A percentile compares a stretch with the other conserved stretches of the same genome.
Evolutionary conservation across 2,797 vertebrate species (phyloP).

Genomic region (Onychomys leucogaster): DNA sequence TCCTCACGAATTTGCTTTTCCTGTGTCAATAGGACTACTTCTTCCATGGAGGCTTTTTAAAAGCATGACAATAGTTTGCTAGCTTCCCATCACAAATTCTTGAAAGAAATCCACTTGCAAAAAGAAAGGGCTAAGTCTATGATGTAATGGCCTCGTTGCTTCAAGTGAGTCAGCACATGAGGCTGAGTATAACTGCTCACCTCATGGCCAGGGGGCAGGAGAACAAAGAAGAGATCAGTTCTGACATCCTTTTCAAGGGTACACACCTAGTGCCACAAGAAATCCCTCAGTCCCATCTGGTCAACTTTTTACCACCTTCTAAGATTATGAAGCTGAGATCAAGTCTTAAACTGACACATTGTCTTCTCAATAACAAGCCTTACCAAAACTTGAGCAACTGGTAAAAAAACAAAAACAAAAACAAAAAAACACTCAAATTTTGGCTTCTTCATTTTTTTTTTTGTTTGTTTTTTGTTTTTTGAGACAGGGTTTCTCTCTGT

Average conservation of each 20-base stretch:
- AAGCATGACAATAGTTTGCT: neutral
- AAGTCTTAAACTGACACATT: neutral
- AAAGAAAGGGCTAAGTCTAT: neutral
- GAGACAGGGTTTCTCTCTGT: too few species aligned
- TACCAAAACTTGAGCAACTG: neutral
- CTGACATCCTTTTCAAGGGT: too few species aligned
- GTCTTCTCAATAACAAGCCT: neutral
- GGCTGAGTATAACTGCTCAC: neutral
- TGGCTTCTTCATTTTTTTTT: conserved; percentile 10
- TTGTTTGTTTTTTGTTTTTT: too few species aligned
- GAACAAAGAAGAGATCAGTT: neutral
- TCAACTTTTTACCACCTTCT: neutral
- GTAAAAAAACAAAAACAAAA: too few species aligned
- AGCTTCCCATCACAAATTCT: neutral
- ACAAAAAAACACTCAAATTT: neutral
- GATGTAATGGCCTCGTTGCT: neutral
- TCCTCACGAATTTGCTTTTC: neutral
- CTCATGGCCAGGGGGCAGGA: neutral
- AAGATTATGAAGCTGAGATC: neutral
- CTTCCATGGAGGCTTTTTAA: neutral
- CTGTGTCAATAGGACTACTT: neutral
- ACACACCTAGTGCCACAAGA: neutral
- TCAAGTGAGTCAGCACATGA: neutral
- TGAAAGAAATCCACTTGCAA: neutral
- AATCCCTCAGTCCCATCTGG: neutral